Evolutionary conservation across 1,140 invertebrate species (phyloP).

Genomic region (Penaeus indicus): DNA sequence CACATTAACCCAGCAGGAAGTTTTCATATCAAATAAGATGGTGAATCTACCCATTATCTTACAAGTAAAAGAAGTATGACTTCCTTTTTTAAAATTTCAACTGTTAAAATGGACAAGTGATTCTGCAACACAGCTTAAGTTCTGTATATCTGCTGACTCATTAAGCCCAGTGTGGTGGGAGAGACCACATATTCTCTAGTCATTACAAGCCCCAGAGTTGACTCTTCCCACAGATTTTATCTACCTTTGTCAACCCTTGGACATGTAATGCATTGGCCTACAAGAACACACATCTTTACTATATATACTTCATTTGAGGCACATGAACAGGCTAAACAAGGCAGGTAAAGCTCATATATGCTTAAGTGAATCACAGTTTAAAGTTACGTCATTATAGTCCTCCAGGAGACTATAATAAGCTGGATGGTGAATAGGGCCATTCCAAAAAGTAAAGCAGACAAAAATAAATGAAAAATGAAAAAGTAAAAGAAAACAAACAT

Average conservation of each 20-base stretch:
- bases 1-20: slow-evolving; percentile 46
- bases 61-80: slow-evolving; percentile 9
- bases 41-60: slow-evolving; percentile 29
- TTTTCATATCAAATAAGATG: neutral
- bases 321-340: slow-evolving; percentile 64
- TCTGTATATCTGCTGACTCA: slow-evolving; percentile 18
- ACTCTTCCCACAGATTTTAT: slow-evolving; percentile 42
- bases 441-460: slow-evolving; percentile 9
- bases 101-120: slow-evolving; percentile 42
- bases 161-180: slow-evolving; percentile 50
- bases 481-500: neutral
- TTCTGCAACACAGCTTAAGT: slow-evolving; percentile 36
- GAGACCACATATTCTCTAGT: slow-evolving; percentile 57
- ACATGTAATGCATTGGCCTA: slow-evolving; percentile 56
- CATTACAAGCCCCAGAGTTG: slow-evolving; percentile 51
- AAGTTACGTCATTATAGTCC: slow-evolving; percentile 56
- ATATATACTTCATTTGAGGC: slow-evolving; percentile 58
- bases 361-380: slow-evolving; percentile 62
- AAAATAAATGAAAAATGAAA: no score
- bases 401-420: slow-evolving; percentile 45
- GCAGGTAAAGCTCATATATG: slow-evolving; percentile 63
- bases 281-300: slow-evolving; percentile 59
- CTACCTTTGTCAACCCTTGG: slow-evolving; percentile 36
- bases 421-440: slow-evolving; percentile 53
- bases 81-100: slow-evolving; percentile 12